Base-by-base conservation (phyloP, 2,888 invertebrate genomes). In the Heliconius aoede region DNA sequence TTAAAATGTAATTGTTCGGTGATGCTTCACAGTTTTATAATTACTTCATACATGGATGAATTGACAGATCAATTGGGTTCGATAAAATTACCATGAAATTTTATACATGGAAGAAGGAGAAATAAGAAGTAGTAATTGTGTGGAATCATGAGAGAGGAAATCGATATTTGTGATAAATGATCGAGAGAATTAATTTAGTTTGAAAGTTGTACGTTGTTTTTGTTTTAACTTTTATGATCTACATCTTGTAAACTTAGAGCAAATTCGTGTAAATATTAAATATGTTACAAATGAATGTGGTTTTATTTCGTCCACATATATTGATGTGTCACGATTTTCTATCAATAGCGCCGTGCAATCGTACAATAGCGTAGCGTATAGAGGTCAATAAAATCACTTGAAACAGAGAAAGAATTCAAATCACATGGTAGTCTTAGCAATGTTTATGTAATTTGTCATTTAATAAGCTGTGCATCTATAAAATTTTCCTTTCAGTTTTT, bases 221-320 rank as follows among this genome's bases (percentile, higher is more conserved):
- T 61, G 58, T 8, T 77, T 77, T 68, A 55, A 32, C 55, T 58
- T 75, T 75, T 24, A 72, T 21, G 79, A 78, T 81, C 11, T 36
- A 81, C 78, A 80, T 28, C 71, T 76, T 67, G 36, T 69, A 69
- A 73, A 51, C 61, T 36, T 76, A 69, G 26, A 58, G 28, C 15
- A 71, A 69, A 68, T 28, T 73, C 55, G 61, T 26, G 67, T 73
- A 76, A 71, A 74, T 74, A 77, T 69, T 36, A 78, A 79, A 79
- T 18, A 72, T 64, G 73, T 71, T 67, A 60, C 72, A 55, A 28
- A 65, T 64, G 32, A 77, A 72, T 76, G 69, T 76, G 75, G 77
- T 81, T 81, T 81, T 67, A 81, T 76, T 81, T 67, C 8, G 24
- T 18, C 24, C 11, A 32, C n/a, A n/a, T 64, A 30, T n/a, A 11